A percentile compares a stretch with the other conserved stretches of the same genome.
Conservation (phyloP, 64 coral and sea anemone genomes). For the Dendronephthya gigantea region DNA sequence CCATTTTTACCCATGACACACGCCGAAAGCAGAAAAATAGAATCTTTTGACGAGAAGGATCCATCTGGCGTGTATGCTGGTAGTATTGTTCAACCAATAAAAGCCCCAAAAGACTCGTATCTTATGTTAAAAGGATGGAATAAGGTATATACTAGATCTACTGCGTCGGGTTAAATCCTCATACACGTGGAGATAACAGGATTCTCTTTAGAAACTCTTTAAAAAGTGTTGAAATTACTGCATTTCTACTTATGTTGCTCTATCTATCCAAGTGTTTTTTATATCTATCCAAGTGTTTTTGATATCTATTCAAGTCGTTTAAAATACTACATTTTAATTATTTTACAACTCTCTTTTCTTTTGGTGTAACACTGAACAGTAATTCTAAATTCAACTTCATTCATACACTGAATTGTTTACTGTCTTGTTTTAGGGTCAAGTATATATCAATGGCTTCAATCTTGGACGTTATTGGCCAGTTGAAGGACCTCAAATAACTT, state of each 20-base stretch:
- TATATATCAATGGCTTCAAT: constrained; percentile 45
- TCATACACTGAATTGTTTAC: not conserved
- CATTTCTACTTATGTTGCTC: too few relatives aligned
- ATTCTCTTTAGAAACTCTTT: too few relatives aligned
- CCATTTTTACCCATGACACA: not conserved
- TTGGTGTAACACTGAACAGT: not conserved
- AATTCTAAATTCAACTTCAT: not conserved
- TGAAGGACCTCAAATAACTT: constrained; percentile 58
- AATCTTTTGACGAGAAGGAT: not conserved
- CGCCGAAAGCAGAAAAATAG: not conserved
- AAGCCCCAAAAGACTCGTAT: not conserved
- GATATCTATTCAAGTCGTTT: too few relatives aligned
- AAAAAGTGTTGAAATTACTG: too few relatives aligned
- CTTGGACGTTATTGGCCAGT: constrained; percentile 76
- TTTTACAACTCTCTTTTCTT: too few relatives aligned
- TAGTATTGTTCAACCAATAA: not conserved
- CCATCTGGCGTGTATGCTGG: not conserved
- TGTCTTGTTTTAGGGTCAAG: constrained; percentile 23
- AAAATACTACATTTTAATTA: too few relatives aligned
- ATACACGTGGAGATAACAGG: too few relatives aligned
- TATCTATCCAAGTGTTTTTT: too few relatives aligned
- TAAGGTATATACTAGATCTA: constrained; percentile 12
- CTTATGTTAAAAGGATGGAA: constrained; percentile 10
- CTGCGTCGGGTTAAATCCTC: too few relatives aligned
- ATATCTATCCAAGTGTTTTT: too few relatives aligned